A percentile compares a stretch with the other conserved stretches of the same genome.
Evolutionary conservation across 1,140 invertebrate species (phyloP).

Genomic region (Cepaea nemoralis): DNA sequence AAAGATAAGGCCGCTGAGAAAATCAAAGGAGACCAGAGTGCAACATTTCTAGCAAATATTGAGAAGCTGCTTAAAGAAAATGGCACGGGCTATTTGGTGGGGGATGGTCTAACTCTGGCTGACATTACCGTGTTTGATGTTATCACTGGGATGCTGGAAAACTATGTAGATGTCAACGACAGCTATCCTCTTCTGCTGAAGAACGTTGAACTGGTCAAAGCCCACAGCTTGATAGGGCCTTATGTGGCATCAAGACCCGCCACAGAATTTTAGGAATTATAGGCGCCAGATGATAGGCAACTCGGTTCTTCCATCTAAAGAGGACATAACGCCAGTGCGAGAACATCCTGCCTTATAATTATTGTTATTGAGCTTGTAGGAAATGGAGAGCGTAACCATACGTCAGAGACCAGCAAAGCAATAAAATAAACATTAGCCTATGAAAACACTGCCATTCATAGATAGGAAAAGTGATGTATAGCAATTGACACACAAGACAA

Average conservation of each 20-base stretch:
- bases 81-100: constrained; percentile 36
- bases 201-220: not conserved
- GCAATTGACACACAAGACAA: too few species aligned
- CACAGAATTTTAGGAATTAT: not conserved
- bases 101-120: constrained; percentile 1
- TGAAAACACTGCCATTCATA: too few species aligned
- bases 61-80: constrained; percentile 32
- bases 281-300: too few species aligned
- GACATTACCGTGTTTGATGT: constrained; percentile 15
- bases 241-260: not conserved
- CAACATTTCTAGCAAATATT: constrained; percentile 29
- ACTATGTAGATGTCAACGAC: not conserved
- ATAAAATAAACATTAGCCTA: too few species aligned
- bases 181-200: not conserved
- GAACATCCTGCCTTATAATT: too few species aligned
- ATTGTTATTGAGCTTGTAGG: too few species aligned
- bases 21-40: not conserved
- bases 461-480: too few species aligned
- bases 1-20: not conserved
- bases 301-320: too few species aligned
- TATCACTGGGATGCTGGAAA: not conserved
- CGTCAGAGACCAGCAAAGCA: too few species aligned
- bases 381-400: too few species aligned
- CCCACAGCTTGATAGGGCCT: not conserved
- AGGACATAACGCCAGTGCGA: too few species aligned